Base-by-base conservation (phyloP, 2,113 vertebrate species). In the Triplophysa siluroides region DNA sequence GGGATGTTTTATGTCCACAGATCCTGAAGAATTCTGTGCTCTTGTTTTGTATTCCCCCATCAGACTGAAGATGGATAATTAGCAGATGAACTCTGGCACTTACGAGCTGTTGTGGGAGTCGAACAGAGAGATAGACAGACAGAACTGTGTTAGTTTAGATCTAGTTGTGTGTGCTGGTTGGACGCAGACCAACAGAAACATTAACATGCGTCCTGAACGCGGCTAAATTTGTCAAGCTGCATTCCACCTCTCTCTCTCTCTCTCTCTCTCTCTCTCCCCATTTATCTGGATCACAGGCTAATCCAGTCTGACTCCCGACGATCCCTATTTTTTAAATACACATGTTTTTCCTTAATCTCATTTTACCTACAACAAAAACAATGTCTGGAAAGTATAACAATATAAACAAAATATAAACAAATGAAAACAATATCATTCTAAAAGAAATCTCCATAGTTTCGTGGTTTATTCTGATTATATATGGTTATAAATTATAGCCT, bases 201-300 rank as follows among this genome's bases (percentile, higher is more conserved):
- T 75, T 62, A n/a, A 4, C 47, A 4, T 45, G 8, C 41, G 41
- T 63, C 58, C 72, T 29, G 23, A 26, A 61, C 16, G 41, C 41
- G 38, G 14, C 21, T 75, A 26, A 9, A 75, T 62, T 62, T 26
- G 41, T 75, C 72, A 75, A 23, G 33, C 71, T 74, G 56, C 62
- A 72, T 47, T 71, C 62, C 56, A 64, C 45, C 19, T 52, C 33
- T 63, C 60, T 72, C 45, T 65, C 14, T 38, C 12, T 56, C 14
- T 29, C 45, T 60, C 11, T 73, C 19, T 38, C 69, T 56, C 14
- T 72, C 24, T 38, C 52, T 56, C 21, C 26, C 70, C 21, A 14
- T 80, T 64, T 38, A 29, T 45, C 12, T 50, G 29, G 54, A 73
- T 73, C 41, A 43, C 4, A 21, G 23, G 5, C n/a, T 62, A 26